Percentiles rank a stretch among this genome's conserved stretches.
phyloP scores from a whole-genome alignment of 2,113 vertebrate species.

The Chloropsis cyanopogon region DNA sequence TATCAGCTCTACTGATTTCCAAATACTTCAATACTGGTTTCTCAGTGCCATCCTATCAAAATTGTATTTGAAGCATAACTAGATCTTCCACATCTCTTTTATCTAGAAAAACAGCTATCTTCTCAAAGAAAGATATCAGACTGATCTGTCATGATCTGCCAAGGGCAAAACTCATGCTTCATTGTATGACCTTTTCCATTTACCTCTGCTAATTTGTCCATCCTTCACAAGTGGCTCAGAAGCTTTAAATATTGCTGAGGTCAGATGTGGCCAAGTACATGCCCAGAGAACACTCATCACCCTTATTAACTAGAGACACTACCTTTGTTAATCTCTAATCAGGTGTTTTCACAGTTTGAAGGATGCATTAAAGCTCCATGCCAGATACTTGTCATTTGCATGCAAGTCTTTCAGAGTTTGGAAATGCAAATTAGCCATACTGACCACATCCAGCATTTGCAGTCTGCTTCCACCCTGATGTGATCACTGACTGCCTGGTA shows the following conservation, averaged over 20 bases:
- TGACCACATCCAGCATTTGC: background rate
- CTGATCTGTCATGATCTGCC: background rate
- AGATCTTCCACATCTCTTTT: background rate
- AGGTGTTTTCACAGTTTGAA: background rate
- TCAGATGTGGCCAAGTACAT: background rate
- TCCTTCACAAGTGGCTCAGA: background rate
- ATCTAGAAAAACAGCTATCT: background rate
- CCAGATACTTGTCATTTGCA: background rate
- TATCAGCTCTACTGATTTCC: background rate
- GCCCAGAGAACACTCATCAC: background rate
- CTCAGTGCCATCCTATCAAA: background rate
- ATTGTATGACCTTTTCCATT: background rate
- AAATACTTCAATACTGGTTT: background rate
- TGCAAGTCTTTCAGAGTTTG: background rate
- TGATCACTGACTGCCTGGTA: background rate
- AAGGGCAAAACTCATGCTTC: background rate
- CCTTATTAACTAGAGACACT: background rate
- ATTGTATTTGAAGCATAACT: background rate
- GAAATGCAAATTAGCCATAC: background rate
- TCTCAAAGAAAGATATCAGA: background rate
- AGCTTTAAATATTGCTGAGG: constrained; percentile 22
- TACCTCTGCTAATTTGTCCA: constrained; percentile 13
- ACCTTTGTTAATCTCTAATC: background rate
- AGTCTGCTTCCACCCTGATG: background rate
- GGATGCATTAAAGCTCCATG: background rate